These are phyloP conservation scores for Mizuhopecten yessoensis DNA, from an alignment of 1,140 invertebrate species.

Conservation along the genomic window DNA sequence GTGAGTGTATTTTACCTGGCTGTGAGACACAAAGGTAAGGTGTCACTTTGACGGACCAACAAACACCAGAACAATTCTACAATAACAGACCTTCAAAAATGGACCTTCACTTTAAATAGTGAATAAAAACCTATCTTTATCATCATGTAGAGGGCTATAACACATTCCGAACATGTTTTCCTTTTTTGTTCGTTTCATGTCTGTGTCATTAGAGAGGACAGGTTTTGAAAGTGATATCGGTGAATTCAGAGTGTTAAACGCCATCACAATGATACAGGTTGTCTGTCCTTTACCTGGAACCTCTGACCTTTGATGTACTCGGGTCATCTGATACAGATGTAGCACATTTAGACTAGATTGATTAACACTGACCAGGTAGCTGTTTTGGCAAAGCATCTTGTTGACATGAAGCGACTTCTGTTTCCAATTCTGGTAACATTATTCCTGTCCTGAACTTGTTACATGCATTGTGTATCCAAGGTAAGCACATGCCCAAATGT, in stretches of 20 bases:
- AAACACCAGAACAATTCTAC: neutral
- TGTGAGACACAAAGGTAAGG: neutral
- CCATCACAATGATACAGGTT: neutral
- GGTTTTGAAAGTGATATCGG: neutral
- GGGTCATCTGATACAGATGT: too few relatives aligned
- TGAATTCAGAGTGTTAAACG: neutral
- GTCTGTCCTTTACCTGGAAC: neutral
- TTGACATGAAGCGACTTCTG: too few relatives aligned
- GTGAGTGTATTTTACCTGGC: neutral
- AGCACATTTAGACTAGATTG: too few relatives aligned
- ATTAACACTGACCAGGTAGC: too few relatives aligned
- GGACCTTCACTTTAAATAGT: neutral
- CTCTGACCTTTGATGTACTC: neutral
- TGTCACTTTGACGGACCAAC: neutral
- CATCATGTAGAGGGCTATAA: neutral
- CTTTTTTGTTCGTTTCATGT: neutral
- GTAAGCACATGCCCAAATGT: too few relatives aligned
- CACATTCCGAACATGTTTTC: neutral
- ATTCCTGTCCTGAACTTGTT: too few relatives aligned
- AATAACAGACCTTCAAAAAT: neutral
- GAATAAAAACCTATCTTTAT: slow-evolving; percentile 15
- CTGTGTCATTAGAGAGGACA: neutral
- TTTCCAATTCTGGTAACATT: too few relatives aligned
- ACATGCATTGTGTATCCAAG: too few relatives aligned
- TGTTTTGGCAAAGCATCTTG: too few relatives aligned